A percentile compares a stretch with the other conserved stretches of the same genome.
Evolutionary conservation across 2,113 vertebrate genomes (phyloP).

Genomic region (Nesogale talazaci): DNA sequence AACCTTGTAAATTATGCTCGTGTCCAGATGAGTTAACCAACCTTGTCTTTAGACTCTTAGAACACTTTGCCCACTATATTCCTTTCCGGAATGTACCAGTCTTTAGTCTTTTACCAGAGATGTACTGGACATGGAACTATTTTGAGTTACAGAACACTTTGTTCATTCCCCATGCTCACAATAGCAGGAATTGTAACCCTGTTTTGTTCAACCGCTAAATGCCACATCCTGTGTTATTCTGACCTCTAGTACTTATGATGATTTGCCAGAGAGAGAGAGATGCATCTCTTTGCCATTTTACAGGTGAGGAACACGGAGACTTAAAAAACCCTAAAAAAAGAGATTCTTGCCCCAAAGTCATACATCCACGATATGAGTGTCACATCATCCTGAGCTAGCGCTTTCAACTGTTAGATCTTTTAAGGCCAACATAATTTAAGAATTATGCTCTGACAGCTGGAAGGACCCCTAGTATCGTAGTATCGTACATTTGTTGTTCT

Average conservation of each 20-base stretch:
- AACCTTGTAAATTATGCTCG: not conserved
- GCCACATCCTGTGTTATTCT: not conserved
- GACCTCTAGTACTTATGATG: not conserved
- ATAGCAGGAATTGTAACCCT: not conserved
- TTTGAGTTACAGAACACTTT: not conserved
- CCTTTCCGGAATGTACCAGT: too few relatives aligned
- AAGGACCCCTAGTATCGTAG: not conserved
- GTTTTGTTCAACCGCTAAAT: not conserved
- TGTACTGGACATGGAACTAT: too few relatives aligned
- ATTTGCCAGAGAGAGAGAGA: not conserved
- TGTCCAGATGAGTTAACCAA: not conserved
- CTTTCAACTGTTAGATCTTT: not conserved
- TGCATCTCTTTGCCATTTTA: not conserved
- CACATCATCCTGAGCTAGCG: not conserved
- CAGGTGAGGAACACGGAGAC: conserved; percentile 9
- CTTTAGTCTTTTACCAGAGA: too few relatives aligned
- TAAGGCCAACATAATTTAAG: not conserved
- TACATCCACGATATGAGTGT: not conserved
- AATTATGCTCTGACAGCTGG: not conserved
- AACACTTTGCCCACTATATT: not conserved
- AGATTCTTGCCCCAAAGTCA: not conserved
- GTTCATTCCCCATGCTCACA: not conserved
- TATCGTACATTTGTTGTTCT: not conserved
- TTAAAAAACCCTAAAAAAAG: not conserved
- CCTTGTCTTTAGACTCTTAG: not conserved